Conservation (phyloP, 2,797 vertebrate genomes). For the Sebastes oblongus region DNA sequence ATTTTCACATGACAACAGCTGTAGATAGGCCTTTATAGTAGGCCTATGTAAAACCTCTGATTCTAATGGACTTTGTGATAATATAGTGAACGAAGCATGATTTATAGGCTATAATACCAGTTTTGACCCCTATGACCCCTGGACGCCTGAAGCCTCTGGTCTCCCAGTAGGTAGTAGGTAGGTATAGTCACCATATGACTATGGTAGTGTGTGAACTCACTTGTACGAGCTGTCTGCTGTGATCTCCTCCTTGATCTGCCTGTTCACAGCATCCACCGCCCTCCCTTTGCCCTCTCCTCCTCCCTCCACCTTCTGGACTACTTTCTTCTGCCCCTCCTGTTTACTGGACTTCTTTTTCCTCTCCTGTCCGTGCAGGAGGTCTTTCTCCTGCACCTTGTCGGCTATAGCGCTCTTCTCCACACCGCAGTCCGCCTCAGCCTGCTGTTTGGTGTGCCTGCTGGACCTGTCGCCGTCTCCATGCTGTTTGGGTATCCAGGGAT, state of each 20-base stretch:
- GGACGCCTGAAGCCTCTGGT: background rate
- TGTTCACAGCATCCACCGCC: constrained; percentile 91
- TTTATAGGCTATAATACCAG: background rate
- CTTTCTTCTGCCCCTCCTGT: constrained; percentile 70
- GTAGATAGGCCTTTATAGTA: too few species aligned
- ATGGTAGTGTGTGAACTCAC: constrained; percentile 72
- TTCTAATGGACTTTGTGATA: background rate
- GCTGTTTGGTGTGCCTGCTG: constrained; percentile 59
- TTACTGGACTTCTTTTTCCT: constrained; percentile 77
- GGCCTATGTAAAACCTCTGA: background rate
- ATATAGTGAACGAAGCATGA: background rate
- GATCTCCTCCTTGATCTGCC: constrained; percentile 92
- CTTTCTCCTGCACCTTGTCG: constrained; percentile 83
- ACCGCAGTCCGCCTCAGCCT: constrained; percentile 70
- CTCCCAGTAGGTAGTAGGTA: background rate
- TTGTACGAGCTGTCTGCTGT: constrained; percentile 89
- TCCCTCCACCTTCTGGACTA: constrained; percentile 55
- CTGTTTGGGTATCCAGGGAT: constrained; percentile 95
- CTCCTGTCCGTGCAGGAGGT: constrained; percentile 71
- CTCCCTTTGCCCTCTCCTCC: constrained; percentile 77
- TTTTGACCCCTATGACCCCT: constrained; percentile 8
- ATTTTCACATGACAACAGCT: background rate
- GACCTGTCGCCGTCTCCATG: constrained; percentile 66
- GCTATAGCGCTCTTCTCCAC: constrained; percentile 83
- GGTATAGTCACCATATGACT: too few species aligned